Base-by-base conservation (phyloP, 2,888 invertebrate genomes). In the Amblyjoppa fuscipennis region DNA sequence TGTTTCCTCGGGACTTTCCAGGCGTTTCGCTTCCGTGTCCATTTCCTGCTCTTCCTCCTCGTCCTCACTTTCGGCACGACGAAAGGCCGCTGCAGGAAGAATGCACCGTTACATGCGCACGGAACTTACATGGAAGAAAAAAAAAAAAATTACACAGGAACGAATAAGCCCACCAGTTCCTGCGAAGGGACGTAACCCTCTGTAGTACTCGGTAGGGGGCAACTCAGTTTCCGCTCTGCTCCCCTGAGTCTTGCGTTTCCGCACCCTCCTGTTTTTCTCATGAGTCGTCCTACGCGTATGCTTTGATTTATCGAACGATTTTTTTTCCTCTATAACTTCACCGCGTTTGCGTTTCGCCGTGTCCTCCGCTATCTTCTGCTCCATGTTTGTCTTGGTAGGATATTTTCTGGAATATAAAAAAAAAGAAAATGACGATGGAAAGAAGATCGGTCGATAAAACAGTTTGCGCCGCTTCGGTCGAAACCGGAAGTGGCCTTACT, bases 311-410 rank as follows among this genome's bases (percentile, higher is more conserved):
- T 76, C 25, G 11, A 59, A 59, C 64, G 79, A 66, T 71, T 93
- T 94, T 85, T 93, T 93, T 16, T 95, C 95, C 91, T 90, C 88
- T 45, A 97, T 95, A 91, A 96, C 96, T 95, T 98, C 98, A 34
- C 98, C 98, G 85, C 98, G 95, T 85, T 96, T 95, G 76, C 96
- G 91, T 92, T 96, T 96, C 91, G 97, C 97, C 85, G 96, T 95
- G 49, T 95, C 94, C 85, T 96, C 95, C 53, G 96, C 95, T 88
- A 95, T 95, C 90, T 96, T 95, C 87, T 96, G 95, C 84, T 96
- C 96, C 41, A 97, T 95, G 92, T 97, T 98, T 34, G 94, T 95
- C 89, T 95, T 95, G 0, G 97, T 97, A 0, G 98, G 98, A 94
- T 96, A 98, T 90, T 96, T 96, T 82, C 96, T 96, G 66, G 49